Conservation (phyloP, 2,113 vertebrate species). For the Suricata suricatta region DNA sequence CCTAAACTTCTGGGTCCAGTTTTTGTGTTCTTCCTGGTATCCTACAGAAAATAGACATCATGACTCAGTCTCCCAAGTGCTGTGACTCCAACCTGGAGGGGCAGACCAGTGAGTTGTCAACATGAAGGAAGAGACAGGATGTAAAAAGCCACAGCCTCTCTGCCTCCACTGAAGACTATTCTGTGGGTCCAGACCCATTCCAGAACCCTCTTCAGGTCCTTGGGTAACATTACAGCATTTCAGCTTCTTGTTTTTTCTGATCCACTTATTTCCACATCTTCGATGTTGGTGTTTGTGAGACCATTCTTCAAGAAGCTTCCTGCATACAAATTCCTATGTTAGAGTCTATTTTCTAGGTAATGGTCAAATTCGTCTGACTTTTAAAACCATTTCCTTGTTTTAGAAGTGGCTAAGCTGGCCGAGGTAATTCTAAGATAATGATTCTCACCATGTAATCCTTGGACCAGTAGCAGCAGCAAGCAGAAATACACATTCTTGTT, state of each 20-base stretch:
- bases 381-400: background rate
- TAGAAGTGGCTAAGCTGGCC: background rate
- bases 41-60: background rate
- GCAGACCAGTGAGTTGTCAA: no score
- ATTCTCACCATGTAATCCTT: background rate
- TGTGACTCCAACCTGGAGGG: background rate
- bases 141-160: background rate
- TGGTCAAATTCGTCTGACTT: background rate
- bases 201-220: background rate
- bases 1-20: background rate
- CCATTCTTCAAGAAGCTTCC: background rate
- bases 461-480: fast-evolving
- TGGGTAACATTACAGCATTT: fast-evolving
- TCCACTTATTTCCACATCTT: background rate
- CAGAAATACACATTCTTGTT: background rate
- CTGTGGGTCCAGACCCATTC: background rate
- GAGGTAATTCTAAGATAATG: background rate
- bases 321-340: background rate
- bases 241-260: background rate
- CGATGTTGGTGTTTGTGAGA: fast-evolving
- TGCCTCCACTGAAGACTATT: fast-evolving
- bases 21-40: background rate
- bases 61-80: background rate
- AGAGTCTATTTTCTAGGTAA: background rate
- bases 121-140: fast-evolving